phyloP scores from a whole-genome alignment of 2,797 vertebrate species.

The Intellagama lesueurii region DNA sequence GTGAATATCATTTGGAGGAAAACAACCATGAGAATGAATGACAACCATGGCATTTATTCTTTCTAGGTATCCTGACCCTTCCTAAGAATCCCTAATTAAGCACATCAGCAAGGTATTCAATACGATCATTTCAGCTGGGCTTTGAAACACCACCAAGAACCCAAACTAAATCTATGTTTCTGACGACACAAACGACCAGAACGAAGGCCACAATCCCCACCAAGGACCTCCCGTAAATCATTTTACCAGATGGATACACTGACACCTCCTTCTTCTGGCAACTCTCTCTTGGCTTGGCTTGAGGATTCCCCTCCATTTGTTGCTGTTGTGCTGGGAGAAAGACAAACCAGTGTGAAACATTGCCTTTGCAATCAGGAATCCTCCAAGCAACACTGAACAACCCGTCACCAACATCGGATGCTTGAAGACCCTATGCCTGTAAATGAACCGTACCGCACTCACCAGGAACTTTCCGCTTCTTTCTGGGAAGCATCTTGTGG shows the following conservation, averaged over 20 bases:
- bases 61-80: too few relatives aligned
- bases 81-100: too few relatives aligned
- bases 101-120: too few relatives aligned
- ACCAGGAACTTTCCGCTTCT: slow-evolving; percentile 79
- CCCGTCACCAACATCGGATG: not conserved
- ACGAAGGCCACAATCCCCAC: too few relatives aligned
- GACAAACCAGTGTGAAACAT: slow-evolving; percentile 42
- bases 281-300: slow-evolving; percentile 60
- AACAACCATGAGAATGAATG: not conserved
- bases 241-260: slow-evolving; percentile 75
- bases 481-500: slow-evolving; percentile 73
- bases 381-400: not conserved
- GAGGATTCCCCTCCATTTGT: slow-evolving; percentile 65
- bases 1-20: not conserved
- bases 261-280: slow-evolving; percentile 70
- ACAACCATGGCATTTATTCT: too few relatives aligned
- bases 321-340: slow-evolving; percentile 72
- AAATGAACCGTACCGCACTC: slow-evolving; percentile 25
- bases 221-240: not conserved
- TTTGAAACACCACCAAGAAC: not conserved
- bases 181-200: not conserved
- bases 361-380: not conserved
- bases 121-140: too few relatives aligned
- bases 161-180: not conserved
- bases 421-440: too few relatives aligned